phyloP scores from a whole-genome alignment of 2,113 vertebrate genomes.

The Percina caprodes region DNA sequence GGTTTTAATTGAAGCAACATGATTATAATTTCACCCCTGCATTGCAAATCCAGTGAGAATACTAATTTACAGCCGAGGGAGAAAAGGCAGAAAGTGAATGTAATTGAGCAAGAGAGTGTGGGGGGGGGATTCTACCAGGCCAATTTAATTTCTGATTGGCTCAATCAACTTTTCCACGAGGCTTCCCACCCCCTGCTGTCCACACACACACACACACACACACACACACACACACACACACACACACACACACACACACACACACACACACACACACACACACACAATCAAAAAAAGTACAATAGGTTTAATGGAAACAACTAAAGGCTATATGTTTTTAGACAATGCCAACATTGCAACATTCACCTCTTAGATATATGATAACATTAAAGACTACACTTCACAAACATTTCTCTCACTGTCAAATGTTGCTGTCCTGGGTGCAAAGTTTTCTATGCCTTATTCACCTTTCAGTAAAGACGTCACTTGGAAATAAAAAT shows the following conservation, averaged over 20 bases:
- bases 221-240: no score
- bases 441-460: slow-evolving; percentile 23
- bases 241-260: no score
- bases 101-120: slow-evolving; percentile 17
- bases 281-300: not conserved
- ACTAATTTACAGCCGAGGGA: slow-evolving; percentile 30
- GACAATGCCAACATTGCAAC: not conserved
- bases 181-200: not conserved
- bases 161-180: slow-evolving; percentile 10
- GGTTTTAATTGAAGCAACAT: slow-evolving; percentile 56
- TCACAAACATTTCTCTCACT: not conserved
- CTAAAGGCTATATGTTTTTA: not conserved
- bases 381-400: not conserved
- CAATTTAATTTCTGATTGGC: slow-evolving; percentile 9
- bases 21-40: slow-evolving; percentile 39
- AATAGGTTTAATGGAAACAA: not conserved
- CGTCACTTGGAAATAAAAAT: slow-evolving; percentile 25
- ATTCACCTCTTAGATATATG: not conserved
- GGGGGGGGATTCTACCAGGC: not conserved
- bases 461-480: slow-evolving; percentile 52
- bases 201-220: no score
- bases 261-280: not conserved
- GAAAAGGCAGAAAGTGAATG: slow-evolving; percentile 4
- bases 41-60: slow-evolving; percentile 40
- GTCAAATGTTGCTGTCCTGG: slow-evolving; percentile 5